Base-by-base conservation (phyloP, 1,140 invertebrate genomes). In the Eciton burchellii region DNA sequence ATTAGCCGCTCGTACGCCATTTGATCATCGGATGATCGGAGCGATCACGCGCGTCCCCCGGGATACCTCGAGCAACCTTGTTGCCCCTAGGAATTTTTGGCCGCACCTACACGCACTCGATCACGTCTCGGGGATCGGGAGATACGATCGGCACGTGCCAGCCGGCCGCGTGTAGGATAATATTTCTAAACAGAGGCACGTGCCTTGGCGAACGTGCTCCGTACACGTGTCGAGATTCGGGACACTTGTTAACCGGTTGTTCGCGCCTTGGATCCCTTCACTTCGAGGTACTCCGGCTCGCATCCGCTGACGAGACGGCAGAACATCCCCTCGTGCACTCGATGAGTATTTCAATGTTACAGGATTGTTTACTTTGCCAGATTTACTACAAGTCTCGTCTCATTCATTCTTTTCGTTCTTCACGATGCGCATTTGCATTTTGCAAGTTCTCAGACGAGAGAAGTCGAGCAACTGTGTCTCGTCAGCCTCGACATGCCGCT, bases 181-280 rank as follows among this genome's bases (percentile, higher is more conserved):
- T 90, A 70, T 85, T 71, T 87, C 59, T 82, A 91, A 90, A 92
- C 85, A 89, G n/a, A 29, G 85, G 29, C 91, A 89, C 90, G 91
- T 92, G 91, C 65, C 88, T 43, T 54, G 84, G 6, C 19, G 21
- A 29, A 43, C 14, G 35, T 60, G 1, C 24, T 19, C 21, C 56
- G 56, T 79, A 35, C 86, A 88, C 86, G 88, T 87, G 88, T 66
- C 63, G 72, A 68, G 70, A 76, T 84, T 89, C 84, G 59, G 41
- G 56, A 83, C 84, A 68, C 62, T 86, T 74, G 84, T 74, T 85
- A 45, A 35, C 29, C 19, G 3, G 24, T 1, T 21, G n/a, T 14
- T 72, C 24, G 19, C 41, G 12, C 43, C 12, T 54, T 4, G 19
- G 47, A 1, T 11, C 47, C n/a, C n/a, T n/a, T n/a, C n/a, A n/a